Evolutionary conservation across 2,797 vertebrate species (phyloP).

Genomic region (Mus caroli): DNA sequence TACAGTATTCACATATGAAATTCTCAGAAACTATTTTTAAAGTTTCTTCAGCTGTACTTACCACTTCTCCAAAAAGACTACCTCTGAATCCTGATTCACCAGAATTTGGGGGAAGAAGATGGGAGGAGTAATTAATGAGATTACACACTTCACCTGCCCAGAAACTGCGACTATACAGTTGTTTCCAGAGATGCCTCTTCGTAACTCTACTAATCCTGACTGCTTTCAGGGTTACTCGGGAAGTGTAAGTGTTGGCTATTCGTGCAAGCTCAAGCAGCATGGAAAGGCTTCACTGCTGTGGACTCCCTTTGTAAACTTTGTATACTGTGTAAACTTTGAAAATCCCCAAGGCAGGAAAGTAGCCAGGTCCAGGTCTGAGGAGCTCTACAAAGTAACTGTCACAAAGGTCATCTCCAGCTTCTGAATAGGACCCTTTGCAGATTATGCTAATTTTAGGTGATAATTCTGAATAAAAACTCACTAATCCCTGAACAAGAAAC

Average conservation of each 20-base stretch:
- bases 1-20: neutral
- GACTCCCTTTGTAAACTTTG: neutral
- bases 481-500: too few relatives aligned
- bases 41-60: neutral
- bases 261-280: neutral
- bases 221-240: neutral
- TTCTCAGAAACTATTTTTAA: neutral
- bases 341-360: neutral
- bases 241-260: neutral
- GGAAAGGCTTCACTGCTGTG: neutral
- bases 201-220: neutral
- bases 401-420: neutral
- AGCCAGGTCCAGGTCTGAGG: neutral
- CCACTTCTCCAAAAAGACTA: neutral
- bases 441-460: too few relatives aligned
- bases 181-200: neutral
- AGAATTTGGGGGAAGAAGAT: neutral
- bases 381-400: neutral
- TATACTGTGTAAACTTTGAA: neutral
- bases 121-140: neutral
- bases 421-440: neutral
- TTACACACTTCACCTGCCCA: neutral
- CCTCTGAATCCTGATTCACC: neutral
- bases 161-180: neutral
- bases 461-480: too few relatives aligned